A percentile compares a stretch with the other conserved stretches of the same genome.
Conservation (phyloP, 2,797 vertebrate species). For the Onychomys leucogaster region DNA sequence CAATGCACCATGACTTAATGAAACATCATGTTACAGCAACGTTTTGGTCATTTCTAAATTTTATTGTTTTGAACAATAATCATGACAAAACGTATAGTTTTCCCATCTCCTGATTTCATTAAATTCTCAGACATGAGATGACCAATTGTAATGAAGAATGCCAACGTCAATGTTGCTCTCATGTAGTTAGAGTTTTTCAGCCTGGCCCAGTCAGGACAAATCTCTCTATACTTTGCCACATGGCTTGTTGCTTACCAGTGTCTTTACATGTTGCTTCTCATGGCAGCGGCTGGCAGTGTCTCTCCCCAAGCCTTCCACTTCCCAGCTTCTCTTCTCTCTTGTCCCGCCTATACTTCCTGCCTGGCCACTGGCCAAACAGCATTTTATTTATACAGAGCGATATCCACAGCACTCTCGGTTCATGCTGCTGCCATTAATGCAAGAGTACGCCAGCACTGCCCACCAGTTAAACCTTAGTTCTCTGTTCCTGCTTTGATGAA, state of each 20-base stretch:
- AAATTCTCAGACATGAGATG: conserved; percentile 20
- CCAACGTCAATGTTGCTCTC: neutral
- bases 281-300: no score
- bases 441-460: neutral
- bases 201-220: no score
- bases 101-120: conserved; percentile 35
- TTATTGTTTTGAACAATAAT: conserved; percentile 3
- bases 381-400: no score
- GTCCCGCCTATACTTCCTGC: no score
- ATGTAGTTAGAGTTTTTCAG: no score
- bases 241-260: no score
- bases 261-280: no score
- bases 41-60: conserved; percentile 44
- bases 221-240: no score
- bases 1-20: conserved; percentile 9
- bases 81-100: neutral
- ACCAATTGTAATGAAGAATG: neutral
- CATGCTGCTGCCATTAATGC: neutral
- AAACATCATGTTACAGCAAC: conserved; percentile 13
- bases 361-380: no score
- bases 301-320: no score
- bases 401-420: no score
- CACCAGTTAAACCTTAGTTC: neutral
- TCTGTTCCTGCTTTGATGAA: neutral
- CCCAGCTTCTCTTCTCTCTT: no score